Evolutionary conservation across 2,888 invertebrate species (phyloP), one percentile per base, ranked within the genome.

Genomic region (Furcula furcula): DNA sequence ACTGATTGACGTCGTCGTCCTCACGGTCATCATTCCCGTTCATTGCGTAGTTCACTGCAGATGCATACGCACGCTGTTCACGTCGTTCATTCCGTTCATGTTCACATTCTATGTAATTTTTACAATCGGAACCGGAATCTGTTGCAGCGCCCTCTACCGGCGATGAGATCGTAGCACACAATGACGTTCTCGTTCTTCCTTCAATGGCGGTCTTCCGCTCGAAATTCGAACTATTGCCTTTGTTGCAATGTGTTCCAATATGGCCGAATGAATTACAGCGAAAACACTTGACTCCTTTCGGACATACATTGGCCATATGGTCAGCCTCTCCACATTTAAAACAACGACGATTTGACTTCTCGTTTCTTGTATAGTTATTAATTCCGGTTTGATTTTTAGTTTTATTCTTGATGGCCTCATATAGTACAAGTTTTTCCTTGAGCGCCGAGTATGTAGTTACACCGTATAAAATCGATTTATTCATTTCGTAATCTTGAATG

Each of bases 401-500:
- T 9, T 23, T 28, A 4, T 30, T 35, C 15, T 40, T 40, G 4
- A 30, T 25, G 10, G n/a, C 12, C 12, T 56, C 44, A 10, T 55
- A 50, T 0, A 43, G 12, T 6, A 22, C 26, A 11, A 56, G 25
- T 16, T 47, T 56, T 19, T 51, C 42, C 11, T 48, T 47, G 0
- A 52, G 26, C 2, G 20, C 34, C 1, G 27, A 3, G 19, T 44
- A 52, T 1, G 45, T 36, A 0, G 42, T 48, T 0, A 36, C 47
- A 0, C 52, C 56, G 7, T 49, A 56, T 6, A 54, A 18, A 23
- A 50, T 36, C 1, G 31, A 6, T 32, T 59, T 59, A 16, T 57
- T 56, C 0, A n/a, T 9, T 9, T 52, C 46, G 1, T 13, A 7
- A 28, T 56, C 56, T 0, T 2, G 6, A 4, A 59, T 56, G 1